phyloP scores from a whole-genome alignment of 2,797 vertebrate species.

The Peromyscus eremicus region DNA sequence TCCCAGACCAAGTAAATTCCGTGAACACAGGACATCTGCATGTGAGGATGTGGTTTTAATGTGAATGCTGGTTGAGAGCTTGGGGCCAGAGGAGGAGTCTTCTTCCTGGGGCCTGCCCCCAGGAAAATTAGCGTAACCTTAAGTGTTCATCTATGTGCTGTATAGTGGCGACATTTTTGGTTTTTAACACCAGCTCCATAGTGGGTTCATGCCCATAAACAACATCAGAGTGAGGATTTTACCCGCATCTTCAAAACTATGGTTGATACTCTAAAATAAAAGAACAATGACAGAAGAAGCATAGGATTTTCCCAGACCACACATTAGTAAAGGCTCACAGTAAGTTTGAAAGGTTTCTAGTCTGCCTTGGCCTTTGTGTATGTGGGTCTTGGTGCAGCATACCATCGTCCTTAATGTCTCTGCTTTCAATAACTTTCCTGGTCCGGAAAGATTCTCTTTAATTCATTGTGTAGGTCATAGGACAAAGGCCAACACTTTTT shows the following conservation, averaged over 20 bases:
- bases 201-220: background rate
- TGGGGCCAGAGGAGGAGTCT: background rate
- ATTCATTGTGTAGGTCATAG: background rate
- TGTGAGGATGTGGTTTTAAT: slow-evolving; percentile 40
- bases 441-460: background rate
- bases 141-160: background rate
- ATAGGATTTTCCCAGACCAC: background rate
- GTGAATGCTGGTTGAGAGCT: background rate
- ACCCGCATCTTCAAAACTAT: slow-evolving; percentile 12
- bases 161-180: background rate
- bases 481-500: slow-evolving; percentile 33
- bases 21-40: background rate
- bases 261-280: background rate
- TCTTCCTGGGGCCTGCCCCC: background rate
- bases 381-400: background rate
- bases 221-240: slow-evolving; percentile 40
- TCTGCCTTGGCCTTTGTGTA: background rate
- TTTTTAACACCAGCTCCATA: background rate
- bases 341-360: background rate
- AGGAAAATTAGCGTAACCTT: background rate
- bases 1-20: slow-evolving; percentile 19
- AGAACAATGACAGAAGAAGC: background rate
- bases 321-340: background rate
- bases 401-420: background rate
- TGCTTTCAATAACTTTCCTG: background rate